These are phyloP conservation scores for Tadarida brasiliensis DNA, from an alignment of 2,797 vertebrate genomes.

Conservation along the genomic window DNA sequence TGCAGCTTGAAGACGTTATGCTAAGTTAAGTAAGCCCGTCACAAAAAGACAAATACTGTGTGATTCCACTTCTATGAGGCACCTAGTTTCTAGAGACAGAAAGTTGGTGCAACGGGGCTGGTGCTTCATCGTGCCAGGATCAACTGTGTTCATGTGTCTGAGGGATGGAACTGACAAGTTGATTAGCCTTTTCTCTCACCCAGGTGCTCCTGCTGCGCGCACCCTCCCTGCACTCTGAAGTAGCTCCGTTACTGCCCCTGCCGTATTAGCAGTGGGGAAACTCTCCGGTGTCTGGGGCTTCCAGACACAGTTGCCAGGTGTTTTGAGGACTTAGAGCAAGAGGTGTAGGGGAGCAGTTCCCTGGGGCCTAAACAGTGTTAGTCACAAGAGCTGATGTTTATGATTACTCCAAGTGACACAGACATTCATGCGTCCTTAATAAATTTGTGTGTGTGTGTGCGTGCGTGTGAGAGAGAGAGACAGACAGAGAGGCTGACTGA, in stretches of 20 bases:
- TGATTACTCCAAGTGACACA: background rate
- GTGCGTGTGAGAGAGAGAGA: too few relatives aligned
- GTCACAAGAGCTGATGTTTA: background rate
- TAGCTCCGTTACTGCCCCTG: background rate
- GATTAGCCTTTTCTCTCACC: background rate
- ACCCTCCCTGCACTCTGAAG: background rate
- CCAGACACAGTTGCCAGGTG: background rate
- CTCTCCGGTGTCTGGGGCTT: background rate
- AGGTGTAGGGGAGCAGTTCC: background rate
- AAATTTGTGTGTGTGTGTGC: background rate
- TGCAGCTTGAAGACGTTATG: too few relatives aligned
- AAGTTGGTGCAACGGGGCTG: background rate
- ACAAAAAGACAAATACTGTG: too few relatives aligned
- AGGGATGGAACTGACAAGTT: background rate
- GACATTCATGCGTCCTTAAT: background rate
- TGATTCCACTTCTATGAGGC: background rate
- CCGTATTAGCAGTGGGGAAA: background rate
- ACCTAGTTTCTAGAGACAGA: background rate
- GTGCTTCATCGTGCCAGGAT: background rate
- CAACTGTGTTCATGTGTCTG: background rate
- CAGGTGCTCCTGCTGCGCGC: background rate
- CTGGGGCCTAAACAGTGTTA: background rate
- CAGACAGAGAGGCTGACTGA: background rate
- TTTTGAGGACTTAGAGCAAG: background rate
- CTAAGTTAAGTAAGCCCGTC: too few relatives aligned